Conservation (phyloP, 2,113 vertebrate genomes). For the Megaptera novaeangliae region DNA sequence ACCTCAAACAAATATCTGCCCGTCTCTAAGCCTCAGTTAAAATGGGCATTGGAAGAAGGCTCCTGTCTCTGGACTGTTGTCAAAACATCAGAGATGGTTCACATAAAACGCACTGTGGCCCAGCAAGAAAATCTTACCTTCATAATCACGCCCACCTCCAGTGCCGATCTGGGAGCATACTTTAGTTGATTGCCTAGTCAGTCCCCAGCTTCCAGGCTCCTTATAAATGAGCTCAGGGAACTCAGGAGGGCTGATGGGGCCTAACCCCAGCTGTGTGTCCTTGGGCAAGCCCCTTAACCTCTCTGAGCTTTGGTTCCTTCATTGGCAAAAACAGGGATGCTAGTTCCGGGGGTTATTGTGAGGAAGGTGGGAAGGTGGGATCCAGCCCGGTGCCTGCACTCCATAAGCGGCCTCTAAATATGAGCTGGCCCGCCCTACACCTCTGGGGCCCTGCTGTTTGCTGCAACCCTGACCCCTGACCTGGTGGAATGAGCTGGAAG, state of each 20-base stretch:
- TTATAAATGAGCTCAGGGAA: not conserved
- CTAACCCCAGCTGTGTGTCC: not conserved
- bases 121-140: not conserved
- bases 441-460: not conserved
- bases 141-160: fast-evolving
- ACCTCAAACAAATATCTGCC: not conserved
- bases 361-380: not conserved
- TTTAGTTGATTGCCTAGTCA: fast-evolving
- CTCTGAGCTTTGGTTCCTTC: not conserved
- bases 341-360: not conserved
- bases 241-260: fast-evolving
- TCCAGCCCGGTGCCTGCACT: not conserved
- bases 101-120: fast-evolving
- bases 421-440: too few relatives aligned
- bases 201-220: not conserved
- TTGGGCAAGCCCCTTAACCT: not conserved
- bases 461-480: too few relatives aligned
- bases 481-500: not conserved
- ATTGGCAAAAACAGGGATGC: not conserved
- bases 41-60: not conserved
- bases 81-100: not conserved
- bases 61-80: not conserved
- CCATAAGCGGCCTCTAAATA: not conserved
- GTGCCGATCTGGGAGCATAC: not conserved
- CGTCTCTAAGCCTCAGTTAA: not conserved